Percentiles rank a stretch among this genome's conserved stretches.
Conservation (phyloP, 2,797 vertebrate genomes). For the Myotis pilosus region DNA sequence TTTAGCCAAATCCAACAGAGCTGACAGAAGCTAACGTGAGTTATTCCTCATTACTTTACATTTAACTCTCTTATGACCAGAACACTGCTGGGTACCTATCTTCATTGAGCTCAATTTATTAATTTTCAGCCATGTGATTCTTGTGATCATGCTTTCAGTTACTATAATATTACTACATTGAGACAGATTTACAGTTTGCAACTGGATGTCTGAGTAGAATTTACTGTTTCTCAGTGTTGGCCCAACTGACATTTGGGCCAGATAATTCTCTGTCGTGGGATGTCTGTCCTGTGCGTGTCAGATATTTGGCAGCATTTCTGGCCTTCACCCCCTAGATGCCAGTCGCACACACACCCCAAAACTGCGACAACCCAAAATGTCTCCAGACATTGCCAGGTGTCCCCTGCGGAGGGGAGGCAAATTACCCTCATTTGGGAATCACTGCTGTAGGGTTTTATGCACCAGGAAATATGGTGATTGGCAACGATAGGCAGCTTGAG, state of each 20-base stretch:
- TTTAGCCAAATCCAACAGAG: background rate
- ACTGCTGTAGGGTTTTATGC: background rate
- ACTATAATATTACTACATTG: background rate
- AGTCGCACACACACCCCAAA: background rate
- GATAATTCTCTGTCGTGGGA: no score
- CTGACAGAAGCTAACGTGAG: background rate
- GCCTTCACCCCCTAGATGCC: background rate
- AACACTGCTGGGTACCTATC: background rate
- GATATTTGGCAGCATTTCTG: background rate
- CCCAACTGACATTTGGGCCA: background rate
- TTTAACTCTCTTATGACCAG: background rate
- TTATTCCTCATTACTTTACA: background rate
- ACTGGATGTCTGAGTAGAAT: background rate
- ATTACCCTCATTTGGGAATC: background rate
- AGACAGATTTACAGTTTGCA: background rate
- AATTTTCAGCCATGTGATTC: background rate
- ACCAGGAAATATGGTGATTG: background rate
- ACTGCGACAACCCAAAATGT: background rate
- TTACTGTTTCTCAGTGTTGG: background rate
- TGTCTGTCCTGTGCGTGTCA: background rate
- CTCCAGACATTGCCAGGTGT: background rate
- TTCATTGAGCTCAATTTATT: background rate
- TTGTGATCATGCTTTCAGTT: background rate
- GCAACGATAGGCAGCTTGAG: accelerated
- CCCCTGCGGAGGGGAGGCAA: no score